A percentile compares a stretch with the other conserved stretches of the same genome.
These are phyloP conservation scores for Montifringilla adamsi DNA, from an alignment of 2,113 vertebrate genomes.

Conservation along the genomic window DNA sequence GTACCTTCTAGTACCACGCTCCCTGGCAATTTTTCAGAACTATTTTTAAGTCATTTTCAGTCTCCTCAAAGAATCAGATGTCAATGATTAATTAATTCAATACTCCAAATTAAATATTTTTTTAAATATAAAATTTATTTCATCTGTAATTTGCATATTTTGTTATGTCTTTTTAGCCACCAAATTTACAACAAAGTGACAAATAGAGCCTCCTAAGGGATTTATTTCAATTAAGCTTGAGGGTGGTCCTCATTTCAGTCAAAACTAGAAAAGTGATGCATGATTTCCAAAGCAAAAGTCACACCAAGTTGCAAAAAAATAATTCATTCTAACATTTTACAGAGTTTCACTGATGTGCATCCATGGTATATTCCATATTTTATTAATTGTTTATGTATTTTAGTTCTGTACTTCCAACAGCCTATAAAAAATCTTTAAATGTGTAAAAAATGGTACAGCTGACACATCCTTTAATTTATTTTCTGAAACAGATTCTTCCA, in stretches of 20 bases:
- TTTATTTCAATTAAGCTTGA: conserved; percentile 66
- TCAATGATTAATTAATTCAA: conserved; percentile 25
- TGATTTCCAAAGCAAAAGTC: conserved; percentile 69
- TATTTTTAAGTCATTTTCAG: conserved; percentile 11
- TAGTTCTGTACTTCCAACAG: conserved; percentile 46
- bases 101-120: background rate
- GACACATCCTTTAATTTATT: conserved; percentile 41
- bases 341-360: conserved; percentile 44
- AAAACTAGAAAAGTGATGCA: conserved; percentile 69
- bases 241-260: conserved; percentile 74
- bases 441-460: conserved; percentile 44
- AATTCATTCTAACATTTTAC: conserved; percentile 67
- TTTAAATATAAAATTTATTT: conserved; percentile 49
- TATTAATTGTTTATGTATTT: conserved; percentile 67
- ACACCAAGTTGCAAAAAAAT: conserved; percentile 61
- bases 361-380: conserved; percentile 58
- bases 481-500: background rate
- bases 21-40: conserved; percentile 11
- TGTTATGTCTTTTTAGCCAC: conserved; percentile 48
- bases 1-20: background rate
- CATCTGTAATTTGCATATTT: conserved; percentile 63
- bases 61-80: background rate
- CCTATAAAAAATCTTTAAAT: conserved; percentile 28
- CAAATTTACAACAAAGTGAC: conserved; percentile 67
- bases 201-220: conserved; percentile 52